Evolutionary conservation across 2,888 invertebrate genomes (phyloP), one percentile per base, ranked within the genome.

Genomic region (Diplolepis rosae): DNA sequence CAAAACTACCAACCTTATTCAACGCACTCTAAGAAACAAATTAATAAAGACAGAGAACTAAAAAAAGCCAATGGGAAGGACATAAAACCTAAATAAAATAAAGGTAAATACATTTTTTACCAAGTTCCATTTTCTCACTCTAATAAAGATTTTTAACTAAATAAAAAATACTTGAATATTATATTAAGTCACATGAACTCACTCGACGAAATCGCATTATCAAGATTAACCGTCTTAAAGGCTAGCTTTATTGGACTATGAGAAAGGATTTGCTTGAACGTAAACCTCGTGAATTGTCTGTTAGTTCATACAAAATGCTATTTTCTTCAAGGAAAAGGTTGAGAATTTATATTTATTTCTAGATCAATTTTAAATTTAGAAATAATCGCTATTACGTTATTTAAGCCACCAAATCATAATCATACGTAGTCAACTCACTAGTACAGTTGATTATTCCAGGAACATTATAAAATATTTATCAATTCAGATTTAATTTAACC

Each of bases 251-350:
- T 39, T 35, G 13, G 32, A 13, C 35, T 61, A 35, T 61, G 56
- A 61, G 56, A 61, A 61, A 61, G 35, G 56, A 61, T 61, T 61
- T 61, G 56, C 28, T 52, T 52, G 52, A 52, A 52, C 28, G n/a
- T 35, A 61, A 61, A 22, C 56, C 56, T 61, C 35, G 35, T 61
- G 56, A 61, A 61, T 35, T 61, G 56, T 24, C 35, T 61, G 56
- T 61, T 61, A 11, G 56, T 22, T 61, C 22, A 5, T 22, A 32
- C 56, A 13, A 61, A 61, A 35, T 13, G 24, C 22, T 39, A 35
- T 61, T 61, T 24, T 39, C 24, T 48, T 48, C 24, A 35, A 30
- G 24, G 13, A 61, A 32, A 61, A 22, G 39, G 24, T 35, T 27
- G 27, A 7, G n/a, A 27, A n/a, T 61, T 42, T 32, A 61, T 39